Conservation (phyloP, 1,140 invertebrate genomes). For the Zaprionus capensis region DNA sequence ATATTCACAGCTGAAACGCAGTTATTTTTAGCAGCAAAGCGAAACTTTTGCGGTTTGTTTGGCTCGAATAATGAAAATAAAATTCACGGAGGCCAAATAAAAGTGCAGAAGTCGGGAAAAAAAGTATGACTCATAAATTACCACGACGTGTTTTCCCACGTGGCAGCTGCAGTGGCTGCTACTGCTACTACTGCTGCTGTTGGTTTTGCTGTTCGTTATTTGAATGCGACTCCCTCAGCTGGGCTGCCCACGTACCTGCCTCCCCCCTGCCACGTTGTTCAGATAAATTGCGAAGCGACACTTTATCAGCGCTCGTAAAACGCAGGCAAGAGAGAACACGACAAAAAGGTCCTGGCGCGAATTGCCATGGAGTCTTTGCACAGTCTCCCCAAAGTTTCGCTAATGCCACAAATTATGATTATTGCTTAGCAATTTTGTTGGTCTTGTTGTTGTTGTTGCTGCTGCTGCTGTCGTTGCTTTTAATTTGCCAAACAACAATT, state of each 20-base stretch:
- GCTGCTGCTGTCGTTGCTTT: conserved; percentile 33
- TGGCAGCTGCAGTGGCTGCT: conserved; percentile 60
- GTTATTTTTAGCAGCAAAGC: conserved; percentile 42
- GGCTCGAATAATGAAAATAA: conserved; percentile 60
- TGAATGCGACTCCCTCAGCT: conserved; percentile 22
- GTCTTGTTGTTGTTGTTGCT: not conserved
- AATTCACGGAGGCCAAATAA: conserved; percentile 42
- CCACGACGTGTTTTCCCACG: conserved; percentile 62
- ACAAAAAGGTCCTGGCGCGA: conserved; percentile 1
- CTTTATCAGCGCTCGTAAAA: conserved; percentile 48
- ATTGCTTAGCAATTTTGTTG: conserved; percentile 71
- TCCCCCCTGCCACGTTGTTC: not conserved
- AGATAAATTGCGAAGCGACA: conserved; percentile 51
- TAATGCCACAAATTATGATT: conserved; percentile 79
- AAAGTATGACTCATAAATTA: conserved; percentile 78
- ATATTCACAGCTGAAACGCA: conserved; percentile 11
- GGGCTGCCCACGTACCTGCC: not conserved
- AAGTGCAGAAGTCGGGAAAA: conserved; percentile 42
- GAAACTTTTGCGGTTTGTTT: conserved; percentile 68
- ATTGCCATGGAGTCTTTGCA: not conserved
- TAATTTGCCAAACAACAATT: conserved; percentile 55
- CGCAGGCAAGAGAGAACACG: conserved; percentile 23
- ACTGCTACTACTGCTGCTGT: not conserved
- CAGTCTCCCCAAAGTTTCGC: not conserved
- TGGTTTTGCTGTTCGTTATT: conserved; percentile 29